Evolutionary conservation across 2,113 vertebrate genomes (phyloP).

Genomic region (Pipa parva): DNA sequence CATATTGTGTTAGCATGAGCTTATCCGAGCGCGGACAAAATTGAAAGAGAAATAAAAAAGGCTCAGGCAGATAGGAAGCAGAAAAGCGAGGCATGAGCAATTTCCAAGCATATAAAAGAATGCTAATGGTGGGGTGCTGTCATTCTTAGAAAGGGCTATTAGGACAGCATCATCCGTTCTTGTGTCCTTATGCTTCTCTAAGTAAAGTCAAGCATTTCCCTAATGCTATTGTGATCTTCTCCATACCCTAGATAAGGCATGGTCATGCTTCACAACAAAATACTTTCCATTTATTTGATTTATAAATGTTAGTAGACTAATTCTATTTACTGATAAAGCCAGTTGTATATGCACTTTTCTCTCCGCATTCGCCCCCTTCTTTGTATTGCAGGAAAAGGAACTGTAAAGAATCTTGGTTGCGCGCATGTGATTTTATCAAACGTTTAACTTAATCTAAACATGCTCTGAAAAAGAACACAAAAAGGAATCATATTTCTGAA

Average conservation of each 20-base stretch:
- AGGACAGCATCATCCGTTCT: slow-evolving; percentile 82
- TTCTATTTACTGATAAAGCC: slow-evolving; percentile 79
- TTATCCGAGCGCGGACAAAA: slow-evolving; percentile 92
- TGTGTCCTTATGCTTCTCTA: slow-evolving; percentile 69
- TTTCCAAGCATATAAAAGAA: slow-evolving; percentile 89
- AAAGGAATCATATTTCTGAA: background rate
- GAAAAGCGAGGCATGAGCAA: slow-evolving; percentile 87
- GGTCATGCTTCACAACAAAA: slow-evolving; percentile 79
- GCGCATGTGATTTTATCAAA: background rate
- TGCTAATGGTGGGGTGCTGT: slow-evolving; percentile 86
- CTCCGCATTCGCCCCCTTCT: slow-evolving; percentile 51
- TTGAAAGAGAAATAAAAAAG: slow-evolving; percentile 96
- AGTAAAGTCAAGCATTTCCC: slow-evolving; percentile 87
- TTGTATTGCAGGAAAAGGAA: slow-evolving; percentile 48
- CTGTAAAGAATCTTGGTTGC: slow-evolving; percentile 34
- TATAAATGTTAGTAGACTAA: slow-evolving; percentile 73
- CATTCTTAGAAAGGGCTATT: slow-evolving; percentile 90
- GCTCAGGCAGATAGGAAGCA: slow-evolving; percentile 81
- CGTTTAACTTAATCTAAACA: background rate
- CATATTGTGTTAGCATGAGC: slow-evolving; percentile 91
- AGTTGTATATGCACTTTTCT: slow-evolving; percentile 64
- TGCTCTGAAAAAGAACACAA: background rate
- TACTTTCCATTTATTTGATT: slow-evolving; percentile 77
- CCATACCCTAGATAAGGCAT: slow-evolving; percentile 78
- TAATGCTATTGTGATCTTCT: slow-evolving; percentile 77